Evolutionary conservation across 2,888 invertebrate species (phyloP).

Genomic region (Eristalis tenax): DNA sequence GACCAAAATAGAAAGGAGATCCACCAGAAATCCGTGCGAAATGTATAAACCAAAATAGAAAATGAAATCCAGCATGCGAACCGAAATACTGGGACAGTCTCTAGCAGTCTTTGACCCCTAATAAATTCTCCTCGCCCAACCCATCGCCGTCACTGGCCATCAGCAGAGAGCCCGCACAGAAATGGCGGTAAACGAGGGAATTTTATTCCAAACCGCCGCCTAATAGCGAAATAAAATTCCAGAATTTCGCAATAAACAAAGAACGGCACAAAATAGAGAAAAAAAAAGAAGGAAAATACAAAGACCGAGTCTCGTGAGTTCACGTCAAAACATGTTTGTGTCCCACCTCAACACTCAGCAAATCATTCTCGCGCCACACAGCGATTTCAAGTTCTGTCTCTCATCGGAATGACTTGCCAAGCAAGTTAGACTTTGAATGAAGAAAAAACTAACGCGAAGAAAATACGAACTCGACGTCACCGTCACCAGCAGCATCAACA

Average conservation of each 20-base stretch:
- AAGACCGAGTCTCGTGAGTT: slow-evolving; percentile 35
- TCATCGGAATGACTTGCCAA: slow-evolving; percentile 24
- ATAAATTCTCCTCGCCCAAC: background rate
- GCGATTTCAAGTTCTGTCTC: slow-evolving; percentile 58
- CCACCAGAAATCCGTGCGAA: background rate
- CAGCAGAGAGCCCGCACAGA: background rate
- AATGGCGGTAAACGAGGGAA: slow-evolving; percentile 45
- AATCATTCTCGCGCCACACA: slow-evolving; percentile 65
- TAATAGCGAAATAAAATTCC: slow-evolving; percentile 48
- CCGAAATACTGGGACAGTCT: background rate
- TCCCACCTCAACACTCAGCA: slow-evolving; percentile 57
- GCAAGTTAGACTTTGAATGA: background rate
- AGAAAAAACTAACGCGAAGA: slow-evolving; percentile 5
- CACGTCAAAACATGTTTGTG: slow-evolving; percentile 61
- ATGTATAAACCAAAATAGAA: background rate
- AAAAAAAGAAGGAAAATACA: slow-evolving; percentile 16
- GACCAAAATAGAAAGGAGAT: background rate
- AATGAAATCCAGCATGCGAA: background rate
- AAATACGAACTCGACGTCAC: slow-evolving; percentile 1
- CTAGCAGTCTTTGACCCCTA: slow-evolving; percentile 12
- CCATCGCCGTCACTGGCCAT: background rate
- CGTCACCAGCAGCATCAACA: slow-evolving; percentile 41
- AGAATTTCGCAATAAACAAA: slow-evolving; percentile 60
- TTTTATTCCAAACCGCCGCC: slow-evolving; percentile 1
- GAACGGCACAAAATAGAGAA: slow-evolving; percentile 22